A percentile compares a stretch with the other conserved stretches of the same genome.
Evolutionary conservation across 2,113 vertebrate genomes (phyloP).

Genomic region (Bubo scandiacus): DNA sequence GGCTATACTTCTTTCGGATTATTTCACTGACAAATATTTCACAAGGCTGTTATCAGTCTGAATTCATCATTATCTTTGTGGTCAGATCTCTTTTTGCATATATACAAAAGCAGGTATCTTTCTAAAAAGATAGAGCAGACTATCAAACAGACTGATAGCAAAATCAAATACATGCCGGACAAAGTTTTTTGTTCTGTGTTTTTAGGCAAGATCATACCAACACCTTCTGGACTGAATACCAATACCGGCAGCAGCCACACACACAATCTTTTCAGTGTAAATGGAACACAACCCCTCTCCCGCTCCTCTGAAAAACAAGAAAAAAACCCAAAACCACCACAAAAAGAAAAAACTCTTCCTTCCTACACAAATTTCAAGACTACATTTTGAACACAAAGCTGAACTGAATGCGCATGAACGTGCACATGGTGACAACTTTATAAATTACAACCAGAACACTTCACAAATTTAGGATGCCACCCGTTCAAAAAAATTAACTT

Average conservation of each 20-base stretch:
- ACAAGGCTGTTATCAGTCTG: neutral
- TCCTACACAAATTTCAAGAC: neutral
- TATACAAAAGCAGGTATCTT: neutral
- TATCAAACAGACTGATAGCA: neutral
- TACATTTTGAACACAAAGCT: neutral
- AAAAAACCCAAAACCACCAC: neutral
- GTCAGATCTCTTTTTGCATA: neutral
- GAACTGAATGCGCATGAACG: accelerated
- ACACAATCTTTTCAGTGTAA: neutral
- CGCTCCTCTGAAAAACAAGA: neutral
- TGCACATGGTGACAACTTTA: neutral
- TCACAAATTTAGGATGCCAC: neutral
- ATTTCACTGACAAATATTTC: constrained; percentile 46
- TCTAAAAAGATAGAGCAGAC: neutral
- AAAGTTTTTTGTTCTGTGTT: neutral
- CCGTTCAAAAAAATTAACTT: neutral
- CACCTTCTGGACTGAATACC: neutral
- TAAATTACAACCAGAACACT: neutral
- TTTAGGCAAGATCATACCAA: neutral
- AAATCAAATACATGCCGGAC: neutral
- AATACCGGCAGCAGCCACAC: neutral
- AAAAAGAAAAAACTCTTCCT: neutral
- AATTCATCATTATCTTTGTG: neutral
- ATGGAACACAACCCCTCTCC: neutral
- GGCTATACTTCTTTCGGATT: neutral